phyloP scores from a whole-genome alignment of 1,140 invertebrate species.

The Nasonia giraulti region DNA sequence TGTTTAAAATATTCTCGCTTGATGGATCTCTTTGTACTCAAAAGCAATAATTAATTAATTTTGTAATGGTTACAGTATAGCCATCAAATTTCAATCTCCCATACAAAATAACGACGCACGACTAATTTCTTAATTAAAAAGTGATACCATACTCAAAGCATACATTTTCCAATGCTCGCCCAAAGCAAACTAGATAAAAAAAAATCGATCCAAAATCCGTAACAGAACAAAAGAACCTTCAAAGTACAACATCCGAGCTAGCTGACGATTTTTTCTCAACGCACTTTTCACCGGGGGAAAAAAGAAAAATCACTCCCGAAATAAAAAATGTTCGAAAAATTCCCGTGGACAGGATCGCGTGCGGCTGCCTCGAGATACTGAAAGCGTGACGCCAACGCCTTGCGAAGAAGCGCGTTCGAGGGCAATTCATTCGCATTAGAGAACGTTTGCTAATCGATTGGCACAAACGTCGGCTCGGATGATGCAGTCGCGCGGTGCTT shows the following conservation, averaged over 20 bases:
- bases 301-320: background rate
- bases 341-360: background rate
- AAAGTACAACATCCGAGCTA: background rate
- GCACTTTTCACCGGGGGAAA: background rate
- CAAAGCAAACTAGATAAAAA: background rate
- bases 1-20: background rate
- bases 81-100: no score
- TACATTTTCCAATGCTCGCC: background rate
- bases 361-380: background rate
- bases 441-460: constrained; percentile 31
- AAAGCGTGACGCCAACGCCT: background rate
- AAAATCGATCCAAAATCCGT: background rate
- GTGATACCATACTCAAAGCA: background rate
- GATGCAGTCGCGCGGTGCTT: background rate
- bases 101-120: no score
- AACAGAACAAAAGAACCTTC: background rate
- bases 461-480: background rate
- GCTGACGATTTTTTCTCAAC: background rate
- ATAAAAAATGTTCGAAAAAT: background rate
- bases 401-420: background rate
- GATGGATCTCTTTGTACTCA: no score
- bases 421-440: constrained; percentile 26
- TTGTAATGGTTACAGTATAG: no score
- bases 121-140: no score
- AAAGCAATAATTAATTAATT: no score